phyloP scores from a whole-genome alignment of 2,888 invertebrate genomes.

The Amblyjoppa proteus region DNA sequence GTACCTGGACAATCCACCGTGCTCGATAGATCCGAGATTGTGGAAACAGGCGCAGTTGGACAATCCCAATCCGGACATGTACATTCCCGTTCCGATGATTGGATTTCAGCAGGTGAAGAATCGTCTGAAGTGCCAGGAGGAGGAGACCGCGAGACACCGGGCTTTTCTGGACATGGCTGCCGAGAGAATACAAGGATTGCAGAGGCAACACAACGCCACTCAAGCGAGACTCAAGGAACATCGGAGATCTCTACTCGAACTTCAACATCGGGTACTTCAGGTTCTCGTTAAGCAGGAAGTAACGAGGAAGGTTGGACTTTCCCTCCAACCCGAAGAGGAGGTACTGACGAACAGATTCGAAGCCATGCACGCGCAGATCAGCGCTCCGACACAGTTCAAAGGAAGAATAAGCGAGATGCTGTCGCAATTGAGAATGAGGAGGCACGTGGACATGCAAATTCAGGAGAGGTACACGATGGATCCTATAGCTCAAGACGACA shows the following conservation, averaged over 20 bases:
- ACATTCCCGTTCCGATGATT: conserved; percentile 97
- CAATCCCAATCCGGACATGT: conserved; percentile 96
- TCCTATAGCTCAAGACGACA: conserved; percentile 86
- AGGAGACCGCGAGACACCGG: conserved; percentile 93
- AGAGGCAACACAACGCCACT: conserved; percentile 93
- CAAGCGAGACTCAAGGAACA: conserved; percentile 93
- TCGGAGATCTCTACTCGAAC: conserved; percentile 91
- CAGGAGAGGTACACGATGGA: conserved; percentile 93
- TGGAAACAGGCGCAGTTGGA: conserved; percentile 99
- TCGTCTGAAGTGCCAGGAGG: conserved; percentile 93
- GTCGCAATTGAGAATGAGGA: conserved; percentile 93
- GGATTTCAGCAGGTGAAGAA: conserved; percentile 94
- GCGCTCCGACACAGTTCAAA: conserved; percentile 97
- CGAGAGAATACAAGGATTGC: conserved; percentile 91
- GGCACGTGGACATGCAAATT: conserved; percentile 86
- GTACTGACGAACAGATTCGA: conserved; percentile 94
- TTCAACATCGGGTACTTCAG: conserved; percentile 94
- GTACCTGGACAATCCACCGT: conserved; percentile 95
- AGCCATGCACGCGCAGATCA: conserved; percentile 93
- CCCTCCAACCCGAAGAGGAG: conserved; percentile 96
- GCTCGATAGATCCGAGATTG: conserved; percentile 95
- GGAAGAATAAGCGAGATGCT: conserved; percentile 96
- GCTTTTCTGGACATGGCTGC: conserved; percentile 92
- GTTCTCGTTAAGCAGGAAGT: conserved; percentile 95
- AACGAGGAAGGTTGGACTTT: conserved; percentile 94